Evolutionary conservation across 2,888 invertebrate genomes (phyloP).

Genomic region (Strigamia crassipes): DNA sequence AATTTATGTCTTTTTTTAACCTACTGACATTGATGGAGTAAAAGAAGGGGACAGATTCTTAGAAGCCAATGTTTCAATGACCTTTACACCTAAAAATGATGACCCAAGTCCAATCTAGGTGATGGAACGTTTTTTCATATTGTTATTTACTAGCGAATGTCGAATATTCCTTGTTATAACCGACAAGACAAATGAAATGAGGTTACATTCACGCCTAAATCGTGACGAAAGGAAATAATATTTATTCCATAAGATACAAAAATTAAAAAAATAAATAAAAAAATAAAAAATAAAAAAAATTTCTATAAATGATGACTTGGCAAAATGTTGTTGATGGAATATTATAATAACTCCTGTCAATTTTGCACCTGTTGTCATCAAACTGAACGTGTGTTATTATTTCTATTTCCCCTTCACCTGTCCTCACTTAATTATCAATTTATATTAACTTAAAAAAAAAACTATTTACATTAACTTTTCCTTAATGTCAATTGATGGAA

Average conservation of each 20-base stretch:
- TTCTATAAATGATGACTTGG: constrained; percentile 12
- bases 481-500: not conserved
- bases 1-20: not conserved
- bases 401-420: not conserved
- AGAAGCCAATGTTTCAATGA: constrained; percentile 13
- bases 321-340: not conserved
- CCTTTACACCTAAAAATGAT: constrained; percentile 1
- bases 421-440: not conserved
- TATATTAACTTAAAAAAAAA: not conserved
- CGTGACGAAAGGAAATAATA: not conserved
- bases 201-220: not conserved
- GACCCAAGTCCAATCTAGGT: constrained; percentile 31
- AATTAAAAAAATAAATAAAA: not conserved
- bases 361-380: constrained; percentile 18
- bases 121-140: not conserved
- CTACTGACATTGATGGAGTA: constrained; percentile 9
- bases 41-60: not conserved
- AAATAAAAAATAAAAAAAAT: not conserved
- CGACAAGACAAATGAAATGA: constrained; percentile 10
- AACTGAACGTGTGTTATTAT: not conserved
- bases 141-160: not conserved
- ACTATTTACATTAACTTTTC: not conserved
- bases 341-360: not conserved
- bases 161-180: not conserved
- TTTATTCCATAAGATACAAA: too few species aligned